Percentiles rank a stretch among this genome's conserved stretches.
Conservation (phyloP, 2,113 vertebrate genomes). For the Dicaeum eximium region DNA sequence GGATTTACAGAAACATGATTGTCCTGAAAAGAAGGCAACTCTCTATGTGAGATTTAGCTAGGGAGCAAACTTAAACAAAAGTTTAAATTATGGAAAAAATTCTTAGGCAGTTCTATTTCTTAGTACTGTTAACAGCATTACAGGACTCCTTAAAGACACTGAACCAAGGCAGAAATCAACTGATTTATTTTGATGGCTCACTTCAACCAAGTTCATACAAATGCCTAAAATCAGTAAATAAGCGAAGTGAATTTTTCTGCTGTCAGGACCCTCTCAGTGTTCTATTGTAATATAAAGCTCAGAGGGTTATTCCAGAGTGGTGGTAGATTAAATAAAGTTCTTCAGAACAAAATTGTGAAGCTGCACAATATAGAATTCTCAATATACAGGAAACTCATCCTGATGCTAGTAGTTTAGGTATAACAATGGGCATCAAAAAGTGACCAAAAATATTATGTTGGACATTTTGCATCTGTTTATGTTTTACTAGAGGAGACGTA, state of each 20-base stretch:
- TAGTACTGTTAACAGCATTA: not conserved
- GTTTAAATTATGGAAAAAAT: not conserved
- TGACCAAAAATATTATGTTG: not conserved
- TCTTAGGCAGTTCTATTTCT: not conserved
- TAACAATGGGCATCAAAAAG: not conserved
- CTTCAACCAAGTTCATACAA: not conserved
- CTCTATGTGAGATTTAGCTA: not conserved
- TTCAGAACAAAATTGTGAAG: not conserved
- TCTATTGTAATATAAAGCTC: not conserved
- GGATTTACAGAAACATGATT: constrained; percentile 74
- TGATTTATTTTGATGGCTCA: not conserved
- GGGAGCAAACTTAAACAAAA: constrained; percentile 41
- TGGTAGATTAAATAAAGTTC: not conserved
- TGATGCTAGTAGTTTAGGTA: not conserved
- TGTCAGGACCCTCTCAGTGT: not conserved
- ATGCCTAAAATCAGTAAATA: not conserved
- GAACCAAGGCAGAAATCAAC: not conserved
- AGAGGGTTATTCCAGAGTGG: not conserved
- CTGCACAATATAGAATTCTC: not conserved
- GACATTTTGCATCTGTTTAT: constrained; percentile 48
- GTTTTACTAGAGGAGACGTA: not conserved
- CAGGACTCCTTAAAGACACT: not conserved
- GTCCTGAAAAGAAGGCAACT: constrained; percentile 54
- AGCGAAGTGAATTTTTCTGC: not conserved
- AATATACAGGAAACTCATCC: not conserved